phyloP scores from a whole-genome alignment of 2,113 vertebrate species.

The Trichechus manatus region DNA sequence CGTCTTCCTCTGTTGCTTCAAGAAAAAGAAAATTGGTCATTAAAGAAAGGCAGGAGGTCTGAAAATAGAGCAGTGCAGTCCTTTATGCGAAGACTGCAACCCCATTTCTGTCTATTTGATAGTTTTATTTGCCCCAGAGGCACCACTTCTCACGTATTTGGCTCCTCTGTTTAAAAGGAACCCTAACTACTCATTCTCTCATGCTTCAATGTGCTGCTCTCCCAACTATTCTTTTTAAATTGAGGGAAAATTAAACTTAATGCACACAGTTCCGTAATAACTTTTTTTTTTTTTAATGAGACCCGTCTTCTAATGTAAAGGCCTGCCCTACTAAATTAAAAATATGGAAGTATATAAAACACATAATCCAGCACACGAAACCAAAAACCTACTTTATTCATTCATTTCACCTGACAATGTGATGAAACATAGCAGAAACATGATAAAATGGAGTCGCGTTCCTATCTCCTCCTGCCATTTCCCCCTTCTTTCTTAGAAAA shows the following conservation, averaged over 20 bases:
- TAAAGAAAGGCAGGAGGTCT: slow-evolving; percentile 73
- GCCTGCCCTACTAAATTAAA: slow-evolving; percentile 78
- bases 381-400: slow-evolving; percentile 69
- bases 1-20: neutral
- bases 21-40: slow-evolving; percentile 58
- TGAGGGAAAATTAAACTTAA: slow-evolving; percentile 84
- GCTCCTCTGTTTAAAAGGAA: slow-evolving; percentile 68
- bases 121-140: slow-evolving; percentile 79
- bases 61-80: slow-evolving; percentile 60
- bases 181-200: slow-evolving; percentile 76
- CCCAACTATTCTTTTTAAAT: slow-evolving; percentile 81
- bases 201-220: slow-evolving; percentile 79
- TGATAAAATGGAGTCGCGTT: slow-evolving; percentile 14
- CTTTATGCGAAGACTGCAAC: slow-evolving; percentile 70
- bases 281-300: slow-evolving; percentile 78
- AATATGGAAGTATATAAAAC: slow-evolving; percentile 66
- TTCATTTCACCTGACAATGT: slow-evolving; percentile 77
- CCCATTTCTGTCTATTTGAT: slow-evolving; percentile 73
- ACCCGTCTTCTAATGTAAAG: slow-evolving; percentile 81
- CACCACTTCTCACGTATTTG: slow-evolving; percentile 62
- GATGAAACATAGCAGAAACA: slow-evolving; percentile 69
- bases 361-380: slow-evolving; percentile 64
- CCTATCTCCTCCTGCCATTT: neutral
- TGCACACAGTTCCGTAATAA: slow-evolving; percentile 71
- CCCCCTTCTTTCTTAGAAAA: neutral